Conservation (phyloP, 2,888 invertebrate genomes). For the Idaea dimidiata region DNA sequence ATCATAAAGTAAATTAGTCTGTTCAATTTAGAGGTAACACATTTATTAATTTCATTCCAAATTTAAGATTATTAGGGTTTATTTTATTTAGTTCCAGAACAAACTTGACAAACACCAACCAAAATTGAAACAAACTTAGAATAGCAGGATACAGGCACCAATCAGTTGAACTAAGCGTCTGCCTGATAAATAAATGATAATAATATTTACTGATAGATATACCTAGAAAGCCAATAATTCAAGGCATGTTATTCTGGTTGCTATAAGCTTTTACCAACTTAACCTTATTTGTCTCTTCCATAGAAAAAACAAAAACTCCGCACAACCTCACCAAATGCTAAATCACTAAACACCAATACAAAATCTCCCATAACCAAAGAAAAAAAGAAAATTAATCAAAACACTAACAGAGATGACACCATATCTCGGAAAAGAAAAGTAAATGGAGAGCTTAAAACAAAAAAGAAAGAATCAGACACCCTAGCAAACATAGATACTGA, state of each 20-base stretch:
- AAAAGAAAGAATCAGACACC: conserved; percentile 26
- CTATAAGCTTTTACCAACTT: background rate
- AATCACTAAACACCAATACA: background rate
- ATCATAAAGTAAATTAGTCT: no score
- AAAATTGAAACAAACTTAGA: no score
- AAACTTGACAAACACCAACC: no score
- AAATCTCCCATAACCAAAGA: conserved; percentile 10
- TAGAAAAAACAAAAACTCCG: conserved; percentile 4
- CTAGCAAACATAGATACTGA: conserved; percentile 40
- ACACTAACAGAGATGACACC: conserved; percentile 13
- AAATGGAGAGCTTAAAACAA: conserved; percentile 12
- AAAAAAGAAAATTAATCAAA: conserved; percentile 10
- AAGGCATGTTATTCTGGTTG: background rate
- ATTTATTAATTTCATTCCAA: no score
- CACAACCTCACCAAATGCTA: background rate
- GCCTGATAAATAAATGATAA: no score
- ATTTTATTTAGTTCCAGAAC: no score
- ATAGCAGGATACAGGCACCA: no score
- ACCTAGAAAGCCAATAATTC: no score
- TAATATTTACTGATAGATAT: no score
- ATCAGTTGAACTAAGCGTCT: no score
- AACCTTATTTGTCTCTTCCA: background rate
- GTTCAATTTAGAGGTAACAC: no score
- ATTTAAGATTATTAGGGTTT: no score
- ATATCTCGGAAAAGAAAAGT: conserved; percentile 14